Evolutionary conservation across 2,888 invertebrate genomes (phyloP), one percentile per base, ranked within the genome.

Genomic region (Lasioglossum pauxillum): DNA sequence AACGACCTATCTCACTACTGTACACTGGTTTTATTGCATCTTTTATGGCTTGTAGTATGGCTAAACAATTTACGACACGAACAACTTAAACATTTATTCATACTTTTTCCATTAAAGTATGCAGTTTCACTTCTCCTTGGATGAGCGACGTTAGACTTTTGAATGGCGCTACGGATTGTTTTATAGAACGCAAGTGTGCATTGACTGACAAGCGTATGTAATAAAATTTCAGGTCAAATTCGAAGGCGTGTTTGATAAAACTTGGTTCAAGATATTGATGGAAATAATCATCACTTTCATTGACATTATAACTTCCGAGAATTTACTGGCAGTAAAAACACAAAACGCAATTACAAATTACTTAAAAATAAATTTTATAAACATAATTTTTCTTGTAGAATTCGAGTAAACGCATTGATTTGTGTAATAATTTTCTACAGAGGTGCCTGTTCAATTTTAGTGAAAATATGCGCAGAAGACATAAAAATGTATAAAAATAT

Each of bases 91-190:
- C 23, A 10, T 67, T 67, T 67, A 67, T 67, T 67, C 67, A 38
- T 8, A 10, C 23, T 67, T 67, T 35, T 67, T 19, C 10, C 16
- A 67, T 35, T 23, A 35, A 38, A 23, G 23, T 23, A 67, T 67
- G 23, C 35, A 67, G 67, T 67, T 35, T 67, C 67, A 38, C 35
- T 67, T 67, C 67, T 38, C 67, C 67, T 67, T 35, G 67, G 19
- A 67, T 35, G 23, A 35, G 3, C 67, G 67, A 67, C 16, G 67
- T 23, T 67, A 67, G 35, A 23, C 67, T 35, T 67, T 38, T 67
- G 35, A 10, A 67, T 35, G 23, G 31, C 8, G 35, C 31, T 7
- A 7, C 16, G 7, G 67, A 19, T 35, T 35, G 35, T 35, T 67
- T 35, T 35, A 23, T 7, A 35, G 31, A 8, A 31, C 10, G 31